Conservation (phyloP, 2,113 vertebrate genomes). For the Trochalopteron elliotii region DNA sequence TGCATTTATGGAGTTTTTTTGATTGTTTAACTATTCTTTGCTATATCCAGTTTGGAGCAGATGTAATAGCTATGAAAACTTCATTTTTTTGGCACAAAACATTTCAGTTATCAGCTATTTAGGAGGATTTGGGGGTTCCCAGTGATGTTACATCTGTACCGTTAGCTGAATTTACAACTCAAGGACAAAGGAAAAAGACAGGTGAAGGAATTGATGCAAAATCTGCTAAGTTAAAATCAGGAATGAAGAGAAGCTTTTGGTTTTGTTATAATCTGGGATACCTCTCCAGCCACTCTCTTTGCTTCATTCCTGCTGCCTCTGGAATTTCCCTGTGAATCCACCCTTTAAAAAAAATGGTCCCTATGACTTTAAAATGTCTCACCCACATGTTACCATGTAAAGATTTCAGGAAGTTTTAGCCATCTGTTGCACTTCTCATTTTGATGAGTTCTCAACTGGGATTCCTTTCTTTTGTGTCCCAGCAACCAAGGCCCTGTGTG, state of each 20-base stretch:
- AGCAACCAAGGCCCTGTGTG: background rate
- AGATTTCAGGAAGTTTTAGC: background rate
- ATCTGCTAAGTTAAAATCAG: background rate
- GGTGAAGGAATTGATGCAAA: background rate
- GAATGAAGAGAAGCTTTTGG: background rate
- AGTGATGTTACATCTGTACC: background rate
- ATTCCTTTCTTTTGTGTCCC: background rate
- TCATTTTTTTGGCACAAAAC: background rate
- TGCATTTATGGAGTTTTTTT: background rate
- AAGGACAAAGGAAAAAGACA: background rate
- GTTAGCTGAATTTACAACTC: background rate
- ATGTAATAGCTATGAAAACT: background rate
- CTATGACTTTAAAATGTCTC: background rate
- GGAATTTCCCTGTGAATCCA: background rate
- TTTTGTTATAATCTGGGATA: background rate
- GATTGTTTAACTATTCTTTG: background rate
- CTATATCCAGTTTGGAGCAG: background rate
- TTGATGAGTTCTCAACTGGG: background rate
- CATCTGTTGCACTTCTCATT: background rate
- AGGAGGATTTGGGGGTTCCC: background rate
- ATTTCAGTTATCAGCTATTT: background rate
- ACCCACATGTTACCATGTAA: background rate
- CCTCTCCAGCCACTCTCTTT: background rate
- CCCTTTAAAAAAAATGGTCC: background rate
- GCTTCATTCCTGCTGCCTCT: background rate